Base-by-base conservation (phyloP, 2,888 invertebrate genomes). In the Pammene fasciana region DNA sequence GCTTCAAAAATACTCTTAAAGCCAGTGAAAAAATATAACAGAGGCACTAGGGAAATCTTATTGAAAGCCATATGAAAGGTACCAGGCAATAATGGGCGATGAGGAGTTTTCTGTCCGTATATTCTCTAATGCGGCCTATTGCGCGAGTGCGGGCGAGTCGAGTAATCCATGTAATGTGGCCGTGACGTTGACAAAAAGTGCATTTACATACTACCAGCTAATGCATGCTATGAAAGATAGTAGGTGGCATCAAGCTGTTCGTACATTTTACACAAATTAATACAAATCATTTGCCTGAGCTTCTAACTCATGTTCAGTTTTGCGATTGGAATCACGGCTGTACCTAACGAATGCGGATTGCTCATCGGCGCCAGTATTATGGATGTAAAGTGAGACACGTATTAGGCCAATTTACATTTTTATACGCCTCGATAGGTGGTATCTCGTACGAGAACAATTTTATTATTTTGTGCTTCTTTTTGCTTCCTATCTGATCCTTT, bases 341-440 rank as follows among this genome's bases (percentile, higher is more conserved):
- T 65, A 26, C 26, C 26, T 26, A 70, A 70, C 65, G 65, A 70
- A 70, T 59, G 70, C 59, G 83, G 83, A 83, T 74, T 77, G 77
- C 76, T 81, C 83, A 82, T 81, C 82, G 82, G 78, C 77, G 76
- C 79, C 76, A 34, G 18, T 41, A 46, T 61, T 68, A 41, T 79
- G 76, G 79, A 78, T 50, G 50, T 18, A 50, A 72, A 77, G 81
- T 80, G 80, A 82, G 83, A 82, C 81, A 82, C 81, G 78, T 80
- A 80, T 81, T 80, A 79, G 74, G 74, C 77, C 76, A 79, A 83
- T 84, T 84, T 84, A 72, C 82, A 84, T 84, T 84, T 83, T 84
- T 82, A 61, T 34, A 68, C 45, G 68, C 59, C 50, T 61, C 46
- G 61, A 68, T 67, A 55, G 59, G 34, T 18, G 36, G 26, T 48